Conservation (phyloP, 2,113 vertebrate species). For the Chaetorhynchus papuensis region DNA sequence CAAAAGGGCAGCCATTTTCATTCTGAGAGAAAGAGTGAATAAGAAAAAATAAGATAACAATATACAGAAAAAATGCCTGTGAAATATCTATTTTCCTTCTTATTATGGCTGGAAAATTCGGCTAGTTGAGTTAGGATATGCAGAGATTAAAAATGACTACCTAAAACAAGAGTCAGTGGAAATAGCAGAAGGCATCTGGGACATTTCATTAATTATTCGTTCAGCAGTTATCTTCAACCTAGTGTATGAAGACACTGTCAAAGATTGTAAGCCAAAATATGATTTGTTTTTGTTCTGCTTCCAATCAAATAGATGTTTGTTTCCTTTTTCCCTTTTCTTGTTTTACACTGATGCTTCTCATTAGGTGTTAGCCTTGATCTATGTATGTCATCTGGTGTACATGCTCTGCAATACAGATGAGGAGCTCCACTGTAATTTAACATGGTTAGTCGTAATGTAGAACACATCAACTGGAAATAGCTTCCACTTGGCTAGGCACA, state of each 20-base stretch:
- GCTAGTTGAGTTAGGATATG: neutral
- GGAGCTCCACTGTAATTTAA: neutral
- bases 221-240: neutral
- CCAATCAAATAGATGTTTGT: neutral
- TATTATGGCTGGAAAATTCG: neutral
- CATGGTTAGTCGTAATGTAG: neutral
- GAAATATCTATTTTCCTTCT: neutral
- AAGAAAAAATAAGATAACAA: neutral
- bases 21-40: neutral
- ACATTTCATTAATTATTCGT: neutral
- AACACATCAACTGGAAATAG: neutral
- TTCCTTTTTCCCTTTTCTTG: neutral
- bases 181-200: neutral
- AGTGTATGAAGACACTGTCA: neutral
- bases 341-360: neutral
- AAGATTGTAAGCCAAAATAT: neutral
- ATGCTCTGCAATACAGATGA: neutral
- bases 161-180: neutral
- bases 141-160: neutral
- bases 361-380: constrained; percentile 1
- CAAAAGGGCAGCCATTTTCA: neutral
- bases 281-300: neutral
- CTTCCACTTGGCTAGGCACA: constrained; percentile 6
- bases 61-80: neutral
- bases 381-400: neutral